Conservation (phyloP, 1,140 invertebrate species). For the Drosophila repleta region DNA sequence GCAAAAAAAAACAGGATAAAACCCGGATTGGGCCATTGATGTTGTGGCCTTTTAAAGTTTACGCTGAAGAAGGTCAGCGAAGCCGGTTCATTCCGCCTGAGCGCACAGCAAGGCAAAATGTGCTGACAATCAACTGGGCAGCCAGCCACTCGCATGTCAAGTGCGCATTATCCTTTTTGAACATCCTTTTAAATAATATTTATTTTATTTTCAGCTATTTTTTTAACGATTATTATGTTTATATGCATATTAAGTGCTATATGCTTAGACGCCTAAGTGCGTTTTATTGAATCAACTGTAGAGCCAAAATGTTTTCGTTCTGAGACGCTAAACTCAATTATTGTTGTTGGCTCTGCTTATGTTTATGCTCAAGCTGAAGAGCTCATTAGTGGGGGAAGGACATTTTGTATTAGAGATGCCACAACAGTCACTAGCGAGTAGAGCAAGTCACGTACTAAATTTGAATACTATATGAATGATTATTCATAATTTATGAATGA, state of each 20-base stretch:
- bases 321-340: constrained; percentile 53
- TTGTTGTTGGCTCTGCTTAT: constrained; percentile 24
- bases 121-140: constrained; percentile 18
- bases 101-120: constrained; percentile 24
- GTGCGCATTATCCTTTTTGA: constrained; percentile 58
- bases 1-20: constrained; percentile 19
- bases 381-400: constrained; percentile 5
- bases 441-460: neutral
- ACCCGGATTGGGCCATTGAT: neutral
- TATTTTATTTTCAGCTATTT: constrained; percentile 49
- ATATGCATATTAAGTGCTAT: neutral
- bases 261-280: constrained; percentile 42
- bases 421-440: neutral
- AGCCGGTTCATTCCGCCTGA: constrained; percentile 42
- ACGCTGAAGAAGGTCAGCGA: constrained; percentile 57
- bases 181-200: constrained; percentile 33
- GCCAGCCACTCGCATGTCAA: constrained; percentile 17
- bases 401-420: neutral
- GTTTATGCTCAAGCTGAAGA: neutral
- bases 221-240: neutral
- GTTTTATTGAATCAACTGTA: constrained; percentile 50
- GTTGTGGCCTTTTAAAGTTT: neutral
- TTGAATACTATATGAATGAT: neutral
- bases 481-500: too few relatives aligned
- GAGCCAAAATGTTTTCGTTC: constrained; percentile 10